Conservation (phyloP, 2,113 vertebrate species). For the Ailurus styani region DNA sequence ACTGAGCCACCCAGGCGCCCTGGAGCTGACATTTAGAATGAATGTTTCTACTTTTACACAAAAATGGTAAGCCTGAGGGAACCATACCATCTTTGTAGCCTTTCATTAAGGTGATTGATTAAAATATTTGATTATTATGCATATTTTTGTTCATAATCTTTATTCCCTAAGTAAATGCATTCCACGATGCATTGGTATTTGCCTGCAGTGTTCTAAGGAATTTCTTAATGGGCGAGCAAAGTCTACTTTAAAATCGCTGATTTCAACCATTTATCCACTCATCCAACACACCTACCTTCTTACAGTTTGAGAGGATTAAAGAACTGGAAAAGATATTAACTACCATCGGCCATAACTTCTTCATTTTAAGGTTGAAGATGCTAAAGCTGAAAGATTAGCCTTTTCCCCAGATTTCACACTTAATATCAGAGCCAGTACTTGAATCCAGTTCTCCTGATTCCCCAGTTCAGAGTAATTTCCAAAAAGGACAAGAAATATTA, state of each 20-base stretch:
- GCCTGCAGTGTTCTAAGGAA: not conserved
- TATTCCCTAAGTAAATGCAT: not conserved
- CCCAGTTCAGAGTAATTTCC: not conserved
- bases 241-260: not conserved
- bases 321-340: not conserved
- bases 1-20: no score
- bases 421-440: not conserved
- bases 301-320: not conserved
- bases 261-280: not conserved
- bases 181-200: not conserved
- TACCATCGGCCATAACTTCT: not conserved
- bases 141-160: not conserved
- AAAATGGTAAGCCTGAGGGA: not conserved
- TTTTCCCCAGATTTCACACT: not conserved
- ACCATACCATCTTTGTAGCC: not conserved
- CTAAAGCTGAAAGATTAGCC: not conserved
- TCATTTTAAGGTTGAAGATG: not conserved
- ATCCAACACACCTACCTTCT: not conserved
- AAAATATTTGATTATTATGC: not conserved
- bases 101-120: not conserved
- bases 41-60: not conserved
- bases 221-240: not conserved
- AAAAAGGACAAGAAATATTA: not conserved
- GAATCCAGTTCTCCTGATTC: not conserved
- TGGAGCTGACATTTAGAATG: not conserved